A percentile compares a stretch with the other conserved stretches of the same genome.
Conservation (phyloP, 2,113 vertebrate species). For the Colius striatus region DNA sequence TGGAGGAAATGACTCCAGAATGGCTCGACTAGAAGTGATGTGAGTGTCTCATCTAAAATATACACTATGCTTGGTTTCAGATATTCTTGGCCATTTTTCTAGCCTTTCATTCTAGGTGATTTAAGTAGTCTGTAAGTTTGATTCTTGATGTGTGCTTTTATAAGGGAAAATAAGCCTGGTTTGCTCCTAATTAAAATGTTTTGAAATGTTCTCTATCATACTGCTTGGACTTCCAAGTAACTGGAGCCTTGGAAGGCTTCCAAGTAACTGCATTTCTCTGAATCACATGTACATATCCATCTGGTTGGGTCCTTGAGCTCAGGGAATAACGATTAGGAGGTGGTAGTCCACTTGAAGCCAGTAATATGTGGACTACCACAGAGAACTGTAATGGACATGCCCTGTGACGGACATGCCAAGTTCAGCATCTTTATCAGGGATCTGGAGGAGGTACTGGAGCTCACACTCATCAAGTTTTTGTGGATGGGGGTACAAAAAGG, state of each 20-base stretch:
- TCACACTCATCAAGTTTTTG: background rate
- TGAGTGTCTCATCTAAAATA: constrained; percentile 71
- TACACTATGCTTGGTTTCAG: rapidly evolving
- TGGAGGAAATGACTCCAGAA: constrained; percentile 88
- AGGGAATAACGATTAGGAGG: background rate
- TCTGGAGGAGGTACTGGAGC: background rate
- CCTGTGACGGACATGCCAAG: no score
- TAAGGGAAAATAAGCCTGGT: background rate
- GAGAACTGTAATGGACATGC: background rate
- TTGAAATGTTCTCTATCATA: background rate
- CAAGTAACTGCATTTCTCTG: background rate
- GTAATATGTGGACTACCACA: background rate
- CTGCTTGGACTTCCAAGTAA: background rate
- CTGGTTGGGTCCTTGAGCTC: background rate
- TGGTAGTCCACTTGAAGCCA: background rate
- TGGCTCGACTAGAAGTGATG: constrained; percentile 94
- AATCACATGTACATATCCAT: rapidly evolving
- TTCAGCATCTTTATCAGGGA: background rate
- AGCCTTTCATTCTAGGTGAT: background rate
- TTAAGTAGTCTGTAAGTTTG: background rate
- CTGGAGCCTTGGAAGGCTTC: background rate
- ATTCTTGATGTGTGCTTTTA: background rate
- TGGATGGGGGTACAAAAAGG: background rate
- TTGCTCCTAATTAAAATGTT: background rate
- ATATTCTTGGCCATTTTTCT: background rate